Conservation (phyloP, 2,113 vertebrate species). For the Laticauda laticaudata region DNA sequence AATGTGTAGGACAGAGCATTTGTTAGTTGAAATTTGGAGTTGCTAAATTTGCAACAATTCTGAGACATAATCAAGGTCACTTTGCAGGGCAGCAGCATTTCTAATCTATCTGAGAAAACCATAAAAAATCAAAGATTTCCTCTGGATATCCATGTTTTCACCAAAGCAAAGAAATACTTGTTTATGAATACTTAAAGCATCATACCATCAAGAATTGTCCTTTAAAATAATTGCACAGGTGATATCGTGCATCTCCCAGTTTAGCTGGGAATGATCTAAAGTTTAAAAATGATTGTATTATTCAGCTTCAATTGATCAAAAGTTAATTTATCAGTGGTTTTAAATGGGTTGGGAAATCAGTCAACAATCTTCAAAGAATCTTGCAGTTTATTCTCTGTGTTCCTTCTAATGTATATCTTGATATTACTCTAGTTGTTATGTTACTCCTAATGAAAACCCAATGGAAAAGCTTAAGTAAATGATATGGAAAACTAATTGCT, state of each 20-base stretch:
- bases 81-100: no score
- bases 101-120: no score
- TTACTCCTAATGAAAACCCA: neutral
- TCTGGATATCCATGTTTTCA: no score
- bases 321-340: neutral
- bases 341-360: neutral
- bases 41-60: no score
- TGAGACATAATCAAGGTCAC: no score
- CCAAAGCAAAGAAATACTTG: no score
- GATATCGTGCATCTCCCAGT: neutral
- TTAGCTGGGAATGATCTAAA: neutral
- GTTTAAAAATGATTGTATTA: neutral
- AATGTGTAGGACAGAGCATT: no score
- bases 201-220: no score
- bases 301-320: neutral
- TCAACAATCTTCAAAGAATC: neutral
- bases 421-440: neutral
- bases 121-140: no score
- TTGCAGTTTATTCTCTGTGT: neutral
- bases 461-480: neutral
- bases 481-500: neutral
- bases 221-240: neutral
- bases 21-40: no score
- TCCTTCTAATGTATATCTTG: neutral
- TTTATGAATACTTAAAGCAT: no score